A percentile compares a stretch with the other conserved stretches of the same genome.
Evolutionary conservation across 2,113 vertebrate species (phyloP).

Genomic region (Glaucidium brasilianum): DNA sequence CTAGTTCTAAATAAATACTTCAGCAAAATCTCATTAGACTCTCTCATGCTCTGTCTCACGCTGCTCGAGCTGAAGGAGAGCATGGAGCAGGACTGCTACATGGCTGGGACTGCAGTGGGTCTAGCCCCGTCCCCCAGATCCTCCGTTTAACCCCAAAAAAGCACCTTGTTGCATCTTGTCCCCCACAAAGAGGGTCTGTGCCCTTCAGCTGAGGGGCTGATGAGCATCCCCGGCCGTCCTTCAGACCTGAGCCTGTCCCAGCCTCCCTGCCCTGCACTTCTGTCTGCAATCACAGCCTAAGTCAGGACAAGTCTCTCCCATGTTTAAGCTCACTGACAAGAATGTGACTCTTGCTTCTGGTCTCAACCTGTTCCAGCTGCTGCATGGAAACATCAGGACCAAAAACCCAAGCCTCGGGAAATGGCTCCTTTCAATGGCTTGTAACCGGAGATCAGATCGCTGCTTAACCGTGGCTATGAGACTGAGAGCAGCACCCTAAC

Average conservation of each 20-base stretch:
- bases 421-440: rapidly evolving
- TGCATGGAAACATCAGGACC: rapidly evolving
- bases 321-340: neutral
- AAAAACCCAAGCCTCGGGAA: neutral
- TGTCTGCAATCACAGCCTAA: neutral
- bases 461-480: rapidly evolving
- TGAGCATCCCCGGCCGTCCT: neutral
- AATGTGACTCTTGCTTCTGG: neutral
- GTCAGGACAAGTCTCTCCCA: rapidly evolving
- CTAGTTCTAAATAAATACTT: neutral
- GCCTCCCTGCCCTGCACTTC: neutral
- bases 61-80: neutral
- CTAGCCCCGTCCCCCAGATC: neutral
- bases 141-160: neutral
- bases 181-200: rapidly evolving
- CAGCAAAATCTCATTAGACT: neutral
- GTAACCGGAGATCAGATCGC: neutral
- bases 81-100: neutral
- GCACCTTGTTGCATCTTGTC: neutral
- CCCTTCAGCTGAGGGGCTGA: neutral
- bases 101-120: neutral
- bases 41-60: rapidly evolving
- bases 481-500: neutral
- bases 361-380: neutral
- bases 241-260: neutral